Conservation (phyloP, 2,888 invertebrate genomes). For the Chorisops tibialis region DNA sequence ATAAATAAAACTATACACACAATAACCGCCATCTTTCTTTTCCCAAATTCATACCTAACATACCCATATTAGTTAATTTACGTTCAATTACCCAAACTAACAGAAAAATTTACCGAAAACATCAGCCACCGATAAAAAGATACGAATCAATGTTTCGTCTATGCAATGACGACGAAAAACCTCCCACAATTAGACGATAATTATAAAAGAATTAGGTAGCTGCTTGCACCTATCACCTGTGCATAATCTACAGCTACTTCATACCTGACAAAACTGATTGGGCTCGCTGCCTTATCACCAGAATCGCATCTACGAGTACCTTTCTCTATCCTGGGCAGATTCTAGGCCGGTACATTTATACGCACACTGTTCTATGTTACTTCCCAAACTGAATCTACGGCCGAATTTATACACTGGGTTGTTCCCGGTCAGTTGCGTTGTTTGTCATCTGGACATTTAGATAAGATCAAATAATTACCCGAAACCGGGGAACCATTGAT, state of each 20-base stretch:
- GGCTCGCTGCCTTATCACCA: too few species aligned
- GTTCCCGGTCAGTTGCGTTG: slow-evolving; percentile 7
- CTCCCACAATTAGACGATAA: slow-evolving; percentile 29
- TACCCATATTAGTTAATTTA: slow-evolving; percentile 15
- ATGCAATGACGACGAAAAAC: slow-evolving; percentile 2
- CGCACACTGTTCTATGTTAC: too few species aligned
- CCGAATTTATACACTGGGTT: slow-evolving; percentile 1
- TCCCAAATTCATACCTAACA: background rate
- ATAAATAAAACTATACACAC: too few species aligned
- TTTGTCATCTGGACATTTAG: slow-evolving; percentile 25
- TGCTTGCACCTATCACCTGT: slow-evolving; percentile 18
- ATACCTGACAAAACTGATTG: too few species aligned
- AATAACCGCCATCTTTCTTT: slow-evolving; percentile 18
- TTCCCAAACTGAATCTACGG: too few species aligned
- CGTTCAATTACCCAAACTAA: slow-evolving; percentile 30
- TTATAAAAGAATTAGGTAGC: slow-evolving; percentile 31
- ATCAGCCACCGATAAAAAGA: slow-evolving; percentile 25
- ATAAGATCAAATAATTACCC: slow-evolving; percentile 32
- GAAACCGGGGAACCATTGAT: slow-evolving; percentile 10
- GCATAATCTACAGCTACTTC: too few species aligned
- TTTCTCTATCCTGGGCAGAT: too few species aligned
- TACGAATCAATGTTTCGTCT: slow-evolving; percentile 1
- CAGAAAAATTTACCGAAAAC: slow-evolving; percentile 26
- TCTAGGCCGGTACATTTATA: too few species aligned
- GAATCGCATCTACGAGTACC: too few species aligned